Evolutionary conservation across 2,888 invertebrate species (phyloP), one percentile per base, ranked within the genome.

Genomic region (Lingula anatina): DNA sequence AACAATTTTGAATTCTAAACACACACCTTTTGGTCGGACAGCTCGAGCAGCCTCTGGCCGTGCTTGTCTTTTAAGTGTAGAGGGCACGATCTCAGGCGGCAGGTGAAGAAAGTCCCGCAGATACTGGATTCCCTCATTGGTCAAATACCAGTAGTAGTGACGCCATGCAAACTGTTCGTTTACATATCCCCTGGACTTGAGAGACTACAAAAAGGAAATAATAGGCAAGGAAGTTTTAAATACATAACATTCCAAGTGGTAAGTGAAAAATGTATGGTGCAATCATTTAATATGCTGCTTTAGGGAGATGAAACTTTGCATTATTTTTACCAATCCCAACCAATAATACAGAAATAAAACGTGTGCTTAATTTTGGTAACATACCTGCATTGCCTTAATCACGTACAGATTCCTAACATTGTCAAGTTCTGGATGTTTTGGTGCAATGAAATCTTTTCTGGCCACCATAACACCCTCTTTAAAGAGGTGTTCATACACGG

Each of bases 131-230:
- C 99, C 99, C 72, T 96, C 93, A 77, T 99, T 97, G 60, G 95
- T 99, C 64, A 99, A 83, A 80, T 93, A 94, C 96, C 97, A 99
- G 79, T 99, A 99, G 73, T 90, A 99, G 79, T 99, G 97, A 71
- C 97, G 86, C 99, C 99, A 99, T 3, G 97, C 96, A 79, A 99
- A 99, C 80, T 99, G 97, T 83, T 99, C 97, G 78, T 90, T 92
- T n/a, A 99, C 99, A 72, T 87, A 90, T 53, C 96, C 97, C 77
- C 90, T 85, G 3, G 97, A 97, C 80, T 95, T 95, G 63, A 99
- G 81, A 7, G 93, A 93, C 84, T 85, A 71, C 21, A 81, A 61
- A 37, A 37, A 36, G 35, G 53, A 27, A 43, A n/a, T 23, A 18
- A 43, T 28, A 25, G 31, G 4, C 28, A 41, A 37, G n/a, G n/a